Evolutionary conservation across 2,113 vertebrate genomes (phyloP), one percentile per base, ranked within the genome.

Genomic region (Mandrillus leucophaeus): DNA sequence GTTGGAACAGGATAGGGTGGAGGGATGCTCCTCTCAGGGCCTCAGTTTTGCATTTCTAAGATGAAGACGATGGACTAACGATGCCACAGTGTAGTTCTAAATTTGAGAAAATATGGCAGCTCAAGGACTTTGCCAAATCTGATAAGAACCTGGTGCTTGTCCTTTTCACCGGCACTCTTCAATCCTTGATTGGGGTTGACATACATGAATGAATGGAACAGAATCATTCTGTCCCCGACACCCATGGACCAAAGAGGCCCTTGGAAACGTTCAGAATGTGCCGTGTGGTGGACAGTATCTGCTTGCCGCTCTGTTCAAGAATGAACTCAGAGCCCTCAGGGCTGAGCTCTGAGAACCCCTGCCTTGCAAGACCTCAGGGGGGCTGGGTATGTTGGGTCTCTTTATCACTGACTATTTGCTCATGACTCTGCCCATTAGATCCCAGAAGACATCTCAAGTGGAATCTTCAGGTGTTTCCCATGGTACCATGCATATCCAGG

Each of bases 141-240:
- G 30, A 86, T 83, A 82, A 75, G 38, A 10, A 61, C 55, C 11
- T 78, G 52, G 20, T 35, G n/a, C 8, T 85, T 68, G 27, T 27
- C 30, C 64, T 30, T 32, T 13, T 13, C 61, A 9, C 64, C 4
- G 8, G 52, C 18, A 25, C 2, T 17, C 45, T 75, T 85, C 48
- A 18, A 4, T 35, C 30, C 57, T 59, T 66, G 50, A 32, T 14
- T 68, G 22, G 17, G 52, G 5, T 38, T 66, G 75, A 40, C 59
- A 94, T n/a, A 85, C 94, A 16, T 88, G 89, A 92, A 45, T 59
- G 45, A 32, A 32, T 93, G 30, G 94, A 78, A 95, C 68, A 86
- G 83, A 93, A 38, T 55, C 59, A 16, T 20, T 90, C 86, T 81
- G 83, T 78, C 16, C 82, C 75, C 13, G 80, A 52, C 23, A 14